Evolutionary conservation across 1,140 invertebrate genomes (phyloP).

Genomic region (Calosoma granatense): DNA sequence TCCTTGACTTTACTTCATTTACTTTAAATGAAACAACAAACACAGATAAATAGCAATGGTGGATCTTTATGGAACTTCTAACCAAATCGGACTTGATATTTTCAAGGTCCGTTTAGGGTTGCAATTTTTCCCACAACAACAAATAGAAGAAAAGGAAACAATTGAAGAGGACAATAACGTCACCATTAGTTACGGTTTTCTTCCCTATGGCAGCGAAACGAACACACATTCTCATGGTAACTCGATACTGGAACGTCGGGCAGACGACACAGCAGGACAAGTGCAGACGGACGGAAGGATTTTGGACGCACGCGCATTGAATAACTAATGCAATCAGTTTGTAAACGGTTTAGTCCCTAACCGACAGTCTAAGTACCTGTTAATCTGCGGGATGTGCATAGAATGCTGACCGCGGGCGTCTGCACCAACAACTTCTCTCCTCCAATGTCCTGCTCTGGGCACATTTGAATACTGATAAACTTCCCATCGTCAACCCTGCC

Average conservation of each 20-base stretch:
- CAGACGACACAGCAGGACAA: no score
- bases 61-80: no score
- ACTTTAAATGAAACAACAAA: no score
- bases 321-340: neutral
- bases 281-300: no score
- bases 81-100: no score
- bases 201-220: neutral
- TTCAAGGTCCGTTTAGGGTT: no score
- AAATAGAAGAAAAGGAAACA: no score
- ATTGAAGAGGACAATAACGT: neutral
- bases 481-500: neutral
- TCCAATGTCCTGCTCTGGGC: neutral
- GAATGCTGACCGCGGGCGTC: neutral
- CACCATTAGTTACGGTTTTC: neutral
- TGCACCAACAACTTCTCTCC: no score
- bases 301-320: neutral
- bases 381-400: neutral
- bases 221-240: neutral
- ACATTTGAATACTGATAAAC: neutral
- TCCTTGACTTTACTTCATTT: no score
- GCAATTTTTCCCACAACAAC: no score
- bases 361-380: neutral
- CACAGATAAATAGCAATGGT: no score
- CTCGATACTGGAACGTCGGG: neutral
- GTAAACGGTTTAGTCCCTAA: neutral